Percentiles rank a stretch among this genome's conserved stretches.
These are phyloP conservation scores for Karalla daura DNA, from an alignment of 2,797 vertebrate genomes.

Conservation along the genomic window DNA sequence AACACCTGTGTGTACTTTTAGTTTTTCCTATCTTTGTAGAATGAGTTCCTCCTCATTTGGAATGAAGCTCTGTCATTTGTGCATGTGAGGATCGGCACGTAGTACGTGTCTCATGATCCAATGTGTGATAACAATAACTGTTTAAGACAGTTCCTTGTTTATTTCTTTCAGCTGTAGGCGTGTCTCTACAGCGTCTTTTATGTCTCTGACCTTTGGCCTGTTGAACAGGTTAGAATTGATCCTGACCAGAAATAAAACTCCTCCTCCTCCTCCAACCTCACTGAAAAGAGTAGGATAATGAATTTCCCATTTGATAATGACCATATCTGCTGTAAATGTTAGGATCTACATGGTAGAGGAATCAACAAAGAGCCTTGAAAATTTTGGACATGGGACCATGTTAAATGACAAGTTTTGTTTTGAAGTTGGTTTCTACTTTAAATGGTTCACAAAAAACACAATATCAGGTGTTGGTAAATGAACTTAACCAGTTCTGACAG, in stretches of 20 bases:
- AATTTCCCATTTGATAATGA: neutral
- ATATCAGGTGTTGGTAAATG: neutral
- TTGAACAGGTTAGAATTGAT: constrained; percentile 53
- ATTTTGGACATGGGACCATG: neutral
- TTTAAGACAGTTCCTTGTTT: constrained; percentile 20
- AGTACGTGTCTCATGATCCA: neutral
- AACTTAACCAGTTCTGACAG: neutral
- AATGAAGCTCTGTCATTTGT: constrained; percentile 20
- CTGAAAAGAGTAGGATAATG: neutral
- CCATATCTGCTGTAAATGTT: neutral
- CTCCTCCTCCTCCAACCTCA: constrained; percentile 8
- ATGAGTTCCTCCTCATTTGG: constrained; percentile 29
- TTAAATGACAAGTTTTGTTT: neutral
- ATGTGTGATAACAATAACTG: constrained; percentile 6
- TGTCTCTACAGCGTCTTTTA: constrained; percentile 17
- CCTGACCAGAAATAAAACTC: constrained; percentile 37
- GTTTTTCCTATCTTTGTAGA: constrained; percentile 10
- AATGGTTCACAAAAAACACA: neutral
- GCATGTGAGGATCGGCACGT: neutral
- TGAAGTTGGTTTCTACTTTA: neutral
- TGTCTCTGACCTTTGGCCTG: constrained; percentile 67
- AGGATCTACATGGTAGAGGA: neutral
- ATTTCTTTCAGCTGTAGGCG: constrained; percentile 14
- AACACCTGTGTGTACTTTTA: constrained; percentile 4
- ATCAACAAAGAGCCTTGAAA: neutral